These are phyloP conservation scores for Lagothrix lagotricha DNA, from an alignment of 2,797 vertebrate genomes.

Conservation along the genomic window DNA sequence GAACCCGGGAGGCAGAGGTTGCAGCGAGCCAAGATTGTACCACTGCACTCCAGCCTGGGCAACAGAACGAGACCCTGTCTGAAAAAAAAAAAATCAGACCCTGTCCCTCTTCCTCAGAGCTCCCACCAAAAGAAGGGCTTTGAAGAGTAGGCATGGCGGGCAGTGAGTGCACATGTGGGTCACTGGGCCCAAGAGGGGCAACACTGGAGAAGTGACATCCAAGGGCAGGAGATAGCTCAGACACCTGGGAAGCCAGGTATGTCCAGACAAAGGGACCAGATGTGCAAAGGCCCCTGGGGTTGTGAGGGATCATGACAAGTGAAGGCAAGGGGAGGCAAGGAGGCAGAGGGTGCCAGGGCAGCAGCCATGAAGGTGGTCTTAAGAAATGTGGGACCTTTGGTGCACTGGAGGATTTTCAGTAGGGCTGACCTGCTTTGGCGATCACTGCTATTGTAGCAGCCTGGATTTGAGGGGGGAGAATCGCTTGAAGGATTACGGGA, in stretches of 20 bases:
- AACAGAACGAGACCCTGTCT: not conserved
- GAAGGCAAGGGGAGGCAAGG: fast-evolving
- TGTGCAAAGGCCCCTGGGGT: not conserved
- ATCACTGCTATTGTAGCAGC: not conserved
- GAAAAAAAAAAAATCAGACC: not conserved
- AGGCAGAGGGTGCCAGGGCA: not conserved
- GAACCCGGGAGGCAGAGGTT: not conserved
- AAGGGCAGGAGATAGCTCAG: not conserved
- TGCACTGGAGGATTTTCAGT: not conserved
- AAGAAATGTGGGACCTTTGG: not conserved
- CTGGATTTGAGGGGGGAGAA: not conserved
- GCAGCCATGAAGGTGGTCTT: not conserved
- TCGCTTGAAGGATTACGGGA: no score
- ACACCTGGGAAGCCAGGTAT: not conserved
- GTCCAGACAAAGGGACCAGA: not conserved
- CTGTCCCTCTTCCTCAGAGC: not conserved
- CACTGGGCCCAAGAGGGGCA: no score
- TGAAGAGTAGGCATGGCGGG: not conserved
- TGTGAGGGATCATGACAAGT: no score
- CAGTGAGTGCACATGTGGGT: not conserved
- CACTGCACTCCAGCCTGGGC: not conserved
- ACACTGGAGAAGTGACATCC: not conserved
- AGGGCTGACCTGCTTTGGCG: not conserved
- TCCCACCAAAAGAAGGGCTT: not conserved
- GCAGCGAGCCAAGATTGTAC: not conserved